Conservation (phyloP, 2,888 invertebrate genomes). For the Bursaphelenchus okinawaensis region DNA sequence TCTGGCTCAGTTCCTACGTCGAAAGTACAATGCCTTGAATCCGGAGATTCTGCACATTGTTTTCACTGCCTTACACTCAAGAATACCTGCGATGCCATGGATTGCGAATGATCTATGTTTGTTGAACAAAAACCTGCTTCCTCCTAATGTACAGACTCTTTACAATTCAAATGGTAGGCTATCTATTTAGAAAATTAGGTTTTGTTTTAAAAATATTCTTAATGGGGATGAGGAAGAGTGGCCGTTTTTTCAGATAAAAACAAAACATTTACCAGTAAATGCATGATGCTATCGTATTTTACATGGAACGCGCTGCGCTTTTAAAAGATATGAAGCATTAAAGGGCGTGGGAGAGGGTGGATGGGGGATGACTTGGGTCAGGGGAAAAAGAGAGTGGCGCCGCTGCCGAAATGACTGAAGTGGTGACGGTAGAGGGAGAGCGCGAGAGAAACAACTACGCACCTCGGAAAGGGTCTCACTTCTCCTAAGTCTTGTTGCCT, state of each 20-base stretch:
- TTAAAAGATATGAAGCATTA: too few species aligned
- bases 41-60: conserved; percentile 85
- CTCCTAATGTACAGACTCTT: background rate
- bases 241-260: too few species aligned
- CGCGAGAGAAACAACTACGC: background rate
- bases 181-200: background rate
- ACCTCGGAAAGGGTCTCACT: background rate
- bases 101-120: conserved; percentile 21
- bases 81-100: conserved; percentile 17
- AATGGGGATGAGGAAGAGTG: too few species aligned
- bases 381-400: background rate
- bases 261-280: too few species aligned
- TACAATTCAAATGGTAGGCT: background rate
- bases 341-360: background rate
- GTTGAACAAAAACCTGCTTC: background rate
- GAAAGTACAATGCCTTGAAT: conserved; percentile 18
- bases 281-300: too few species aligned
- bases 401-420: background rate
- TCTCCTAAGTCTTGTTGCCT: background rate
- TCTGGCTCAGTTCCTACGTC: conserved; percentile 32
- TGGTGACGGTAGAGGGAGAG: background rate
- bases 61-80: conserved; percentile 73
- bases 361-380: background rate
- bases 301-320: too few species aligned
- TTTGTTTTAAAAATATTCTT: background rate